phyloP scores from a whole-genome alignment of 2,113 vertebrate species.

The Connochaetes taurinus region DNA sequence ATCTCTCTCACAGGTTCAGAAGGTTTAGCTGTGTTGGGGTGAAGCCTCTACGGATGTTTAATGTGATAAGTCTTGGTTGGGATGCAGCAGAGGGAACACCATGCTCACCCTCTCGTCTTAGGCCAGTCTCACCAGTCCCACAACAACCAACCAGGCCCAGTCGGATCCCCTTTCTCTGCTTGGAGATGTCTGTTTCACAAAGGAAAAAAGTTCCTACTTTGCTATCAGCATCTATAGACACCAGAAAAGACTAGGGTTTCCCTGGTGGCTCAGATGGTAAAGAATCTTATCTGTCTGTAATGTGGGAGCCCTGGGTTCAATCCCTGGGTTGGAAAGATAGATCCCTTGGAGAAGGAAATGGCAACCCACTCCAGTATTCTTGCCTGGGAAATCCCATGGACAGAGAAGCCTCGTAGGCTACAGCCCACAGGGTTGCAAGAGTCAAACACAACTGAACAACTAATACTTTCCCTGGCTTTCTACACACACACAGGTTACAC shows the following conservation, averaged over 20 bases:
- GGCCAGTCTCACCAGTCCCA: background rate
- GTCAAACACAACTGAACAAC: background rate
- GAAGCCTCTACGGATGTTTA: background rate
- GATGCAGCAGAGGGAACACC: background rate
- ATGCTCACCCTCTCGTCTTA: background rate
- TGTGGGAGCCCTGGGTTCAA: background rate
- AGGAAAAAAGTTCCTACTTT: background rate
- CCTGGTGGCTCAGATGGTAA: background rate
- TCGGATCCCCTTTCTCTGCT: background rate
- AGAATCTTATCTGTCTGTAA: background rate
- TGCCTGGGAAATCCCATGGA: background rate
- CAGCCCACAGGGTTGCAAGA: background rate
- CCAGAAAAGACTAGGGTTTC: background rate
- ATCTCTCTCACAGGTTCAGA: background rate
- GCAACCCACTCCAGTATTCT: background rate
- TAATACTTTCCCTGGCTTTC: background rate
- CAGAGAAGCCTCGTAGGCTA: background rate
- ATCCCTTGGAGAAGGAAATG: background rate
- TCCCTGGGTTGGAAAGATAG: background rate
- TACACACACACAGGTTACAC: background rate
- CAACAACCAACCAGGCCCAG: background rate
- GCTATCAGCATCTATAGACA: background rate
- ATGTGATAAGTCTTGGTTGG: background rate
- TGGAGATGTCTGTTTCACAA: background rate
- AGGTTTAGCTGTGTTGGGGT: background rate